Base-by-base conservation (phyloP, 2,113 vertebrate species). In the Rhizomys pruinosus region DNA sequence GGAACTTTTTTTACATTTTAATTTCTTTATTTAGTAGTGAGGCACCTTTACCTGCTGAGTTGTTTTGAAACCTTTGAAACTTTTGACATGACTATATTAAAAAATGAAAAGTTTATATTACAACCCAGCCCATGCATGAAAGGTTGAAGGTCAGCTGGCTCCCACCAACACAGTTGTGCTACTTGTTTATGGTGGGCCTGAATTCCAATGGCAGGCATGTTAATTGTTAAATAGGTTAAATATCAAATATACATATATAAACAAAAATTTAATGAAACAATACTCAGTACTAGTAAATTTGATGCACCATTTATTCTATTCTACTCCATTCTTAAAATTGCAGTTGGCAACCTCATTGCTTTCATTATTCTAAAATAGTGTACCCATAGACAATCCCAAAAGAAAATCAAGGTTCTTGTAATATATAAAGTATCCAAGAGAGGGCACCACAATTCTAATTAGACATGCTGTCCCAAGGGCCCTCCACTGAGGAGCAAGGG, bases 401-500 rank as follows among this genome's bases (percentile, higher is more conserved):
- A 74, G 72, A 85, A 85, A 92, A 89, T 32, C 29, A 68, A 27
- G 22, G 42, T 69, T 34, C 89, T 37, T 88, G 47, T 93, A 89
- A 93, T 86, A 55, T 27, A 8, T 9, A 29, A 55, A 47, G 20
- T 20, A 8, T 91, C 84, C 89, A 84, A 22, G 15, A 93, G 93
- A 85, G 79, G 63, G 7, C 63, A 86, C 34, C 52, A 71, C 27
- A 91, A 8, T 39, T 74, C 69, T 64, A 91, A 32, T 2, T 22
- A 78, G 25, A 84, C 15, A 37, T n/a, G 39, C 23, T 37, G 64
- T 29, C 7, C 25, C 6, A 5, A 10, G 37, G 64, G 61, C 1
- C 29, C 9, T 23, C 25, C 0, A 1, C 9, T 20, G 34, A 29
- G 34, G 11, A 52, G 4, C 3, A 3, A 47, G 55, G 7, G 6